phyloP scores from a whole-genome alignment of 92 coral and sea anemone genomes.

The Palythoa grandiflora region DNA sequence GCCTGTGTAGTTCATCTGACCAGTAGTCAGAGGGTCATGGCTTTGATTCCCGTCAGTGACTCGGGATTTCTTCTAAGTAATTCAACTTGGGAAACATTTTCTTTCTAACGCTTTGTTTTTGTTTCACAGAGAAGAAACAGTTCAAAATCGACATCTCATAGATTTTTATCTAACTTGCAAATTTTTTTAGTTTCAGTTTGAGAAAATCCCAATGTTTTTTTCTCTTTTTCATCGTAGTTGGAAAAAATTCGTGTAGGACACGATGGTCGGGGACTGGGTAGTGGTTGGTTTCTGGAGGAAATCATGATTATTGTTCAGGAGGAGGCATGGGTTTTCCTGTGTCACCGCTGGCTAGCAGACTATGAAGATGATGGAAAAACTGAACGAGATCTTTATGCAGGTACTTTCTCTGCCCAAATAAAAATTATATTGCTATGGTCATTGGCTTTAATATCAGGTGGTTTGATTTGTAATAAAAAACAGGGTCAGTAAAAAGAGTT shows the following conservation, averaged over 20 bases:
- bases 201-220: not conserved
- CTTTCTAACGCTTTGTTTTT: too few species aligned
- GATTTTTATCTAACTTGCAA: not conserved
- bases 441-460: not conserved
- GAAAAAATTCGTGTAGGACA: slow-evolving; percentile 98
- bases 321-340: slow-evolving; percentile 97
- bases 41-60: too few species aligned
- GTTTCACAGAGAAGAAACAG: too few species aligned
- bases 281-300: slow-evolving; percentile 98
- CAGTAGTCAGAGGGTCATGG: too few species aligned
- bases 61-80: too few species aligned
- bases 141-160: too few species aligned
- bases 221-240: slow-evolving; percentile 53
- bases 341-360: slow-evolving; percentile 98
- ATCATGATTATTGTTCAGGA: slow-evolving; percentile 89
- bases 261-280: slow-evolving; percentile 96
- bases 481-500: too few species aligned
- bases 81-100: too few species aligned
- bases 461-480: not conserved
- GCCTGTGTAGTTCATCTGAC: too few species aligned
- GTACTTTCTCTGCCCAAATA: slow-evolving; percentile 33
- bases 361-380: slow-evolving; percentile 98
- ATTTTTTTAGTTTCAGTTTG: too few species aligned
- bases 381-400: slow-evolving; percentile 93
- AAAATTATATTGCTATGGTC: not conserved